A percentile compares a stretch with the other conserved stretches of the same genome.
These are phyloP conservation scores for Eristalis intricaria DNA, from an alignment of 2,888 invertebrate genomes.

Conservation along the genomic window DNA sequence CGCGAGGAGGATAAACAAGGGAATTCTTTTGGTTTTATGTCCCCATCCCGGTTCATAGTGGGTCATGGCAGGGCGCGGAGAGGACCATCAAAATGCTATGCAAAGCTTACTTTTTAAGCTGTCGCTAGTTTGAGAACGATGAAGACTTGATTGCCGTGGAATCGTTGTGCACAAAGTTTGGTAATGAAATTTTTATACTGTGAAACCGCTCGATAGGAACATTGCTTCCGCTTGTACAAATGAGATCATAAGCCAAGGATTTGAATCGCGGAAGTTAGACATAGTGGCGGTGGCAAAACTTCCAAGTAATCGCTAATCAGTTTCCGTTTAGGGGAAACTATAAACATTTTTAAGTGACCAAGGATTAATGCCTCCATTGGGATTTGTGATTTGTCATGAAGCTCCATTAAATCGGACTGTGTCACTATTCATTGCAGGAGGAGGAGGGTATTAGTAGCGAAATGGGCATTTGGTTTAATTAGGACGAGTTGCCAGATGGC, in stretches of 20 bases:
- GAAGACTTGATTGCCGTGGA: neutral
- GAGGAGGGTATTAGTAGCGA: too few relatives aligned
- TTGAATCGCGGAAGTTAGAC: neutral
- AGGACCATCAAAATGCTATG: neutral
- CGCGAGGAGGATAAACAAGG: neutral
- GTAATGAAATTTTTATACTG: neutral
- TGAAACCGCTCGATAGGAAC: neutral
- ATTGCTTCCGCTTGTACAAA: neutral
- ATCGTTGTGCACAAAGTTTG: neutral
- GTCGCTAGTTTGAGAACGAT: constrained; percentile 2
- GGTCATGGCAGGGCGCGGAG: neutral
- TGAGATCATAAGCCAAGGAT: neutral
- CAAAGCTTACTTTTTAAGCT: neutral
- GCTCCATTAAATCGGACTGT: neutral
- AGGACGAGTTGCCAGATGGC: too few relatives aligned
- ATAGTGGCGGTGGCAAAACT: neutral
- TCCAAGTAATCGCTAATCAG: neutral
- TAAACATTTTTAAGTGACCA: neutral
- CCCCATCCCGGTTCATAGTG: neutral
- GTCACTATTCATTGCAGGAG: too few relatives aligned
- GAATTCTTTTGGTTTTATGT: neutral
- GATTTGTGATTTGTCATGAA: neutral
- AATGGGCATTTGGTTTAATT: too few relatives aligned
- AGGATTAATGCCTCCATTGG: neutral
- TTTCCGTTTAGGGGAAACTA: neutral